A percentile compares a stretch with the other conserved stretches of the same genome.
phyloP scores from a whole-genome alignment of 2,888 invertebrate genomes.

The Drosophila picticornis region DNA sequence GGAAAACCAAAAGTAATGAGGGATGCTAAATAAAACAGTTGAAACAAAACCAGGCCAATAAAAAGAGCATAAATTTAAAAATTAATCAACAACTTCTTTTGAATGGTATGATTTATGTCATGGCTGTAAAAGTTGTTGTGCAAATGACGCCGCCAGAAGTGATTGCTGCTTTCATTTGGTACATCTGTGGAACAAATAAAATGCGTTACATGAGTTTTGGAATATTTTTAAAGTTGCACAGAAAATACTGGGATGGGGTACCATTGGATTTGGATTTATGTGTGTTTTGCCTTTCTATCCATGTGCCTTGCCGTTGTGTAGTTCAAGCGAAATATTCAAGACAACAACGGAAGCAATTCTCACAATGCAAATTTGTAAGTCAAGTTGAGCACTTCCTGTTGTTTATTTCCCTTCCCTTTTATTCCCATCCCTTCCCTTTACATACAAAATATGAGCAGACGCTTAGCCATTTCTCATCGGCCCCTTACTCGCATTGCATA shows the following conservation, averaged over 20 bases:
- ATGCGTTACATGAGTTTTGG: neutral
- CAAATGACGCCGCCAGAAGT: constrained; percentile 19
- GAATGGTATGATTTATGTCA: constrained; percentile 13
- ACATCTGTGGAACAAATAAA: neutral
- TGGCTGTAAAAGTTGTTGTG: constrained; percentile 2
- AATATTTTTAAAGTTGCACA: constrained; percentile 7
- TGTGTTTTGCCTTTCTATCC: neutral
- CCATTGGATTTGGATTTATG: neutral
- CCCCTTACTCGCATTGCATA: constrained; percentile 16
- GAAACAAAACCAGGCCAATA: constrained; percentile 29
- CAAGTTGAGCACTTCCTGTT: constrained; percentile 49
- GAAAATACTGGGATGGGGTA: neutral
- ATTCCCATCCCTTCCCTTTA: neutral
- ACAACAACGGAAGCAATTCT: constrained; percentile 66
- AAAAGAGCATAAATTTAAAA: constrained; percentile 42
- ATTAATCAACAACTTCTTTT: constrained; percentile 38
- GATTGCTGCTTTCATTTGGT: constrained; percentile 26
- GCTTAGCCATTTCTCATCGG: constrained; percentile 28
- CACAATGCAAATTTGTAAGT: constrained; percentile 67
- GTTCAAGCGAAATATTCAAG: constrained; percentile 29
- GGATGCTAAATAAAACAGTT: neutral
- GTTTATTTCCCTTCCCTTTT: constrained; percentile 10
- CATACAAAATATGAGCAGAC: constrained; percentile 33
- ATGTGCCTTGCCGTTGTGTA: constrained; percentile 17
- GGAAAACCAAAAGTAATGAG: constrained; percentile 3